Evolutionary conservation across 2,888 invertebrate species (phyloP), one percentile per base, ranked within the genome.

Genomic region (Netelia virgata): DNA sequence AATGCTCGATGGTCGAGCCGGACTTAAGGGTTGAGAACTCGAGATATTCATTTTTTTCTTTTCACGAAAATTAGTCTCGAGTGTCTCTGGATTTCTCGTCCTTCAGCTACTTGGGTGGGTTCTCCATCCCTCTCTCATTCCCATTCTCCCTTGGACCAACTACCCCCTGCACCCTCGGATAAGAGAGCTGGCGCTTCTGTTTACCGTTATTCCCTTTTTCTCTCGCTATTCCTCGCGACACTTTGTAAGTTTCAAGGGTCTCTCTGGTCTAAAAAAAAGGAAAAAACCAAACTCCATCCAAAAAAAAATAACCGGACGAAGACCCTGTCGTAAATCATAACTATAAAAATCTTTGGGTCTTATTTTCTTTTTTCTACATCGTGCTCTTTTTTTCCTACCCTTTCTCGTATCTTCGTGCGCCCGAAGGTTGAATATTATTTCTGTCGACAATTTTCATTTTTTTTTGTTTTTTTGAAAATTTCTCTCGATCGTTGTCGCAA

Each of bases 11-110:
- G 73, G 61, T 70, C 74, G 36, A 75, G 77, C 61, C 23, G n/a
- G 20, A 10, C 66, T 88, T 90, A 91, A 91, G 92, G 92, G 90
- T 91, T 91, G 90, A 90, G 82, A 59, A 70, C 75, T 86, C 63
- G 76, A 79, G 76, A 36, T 66, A 1, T 47, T 53, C 8, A 36
- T 74, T 64, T 57, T 77, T 69, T 63, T 61, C n/a, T 70, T 50
- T 47, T 74, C 41, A 28, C 14, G 18, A 64, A 73, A 61, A 79
- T 72, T 72, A 53, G 53, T 47, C 74, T 84, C 80, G 78, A 83
- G 86, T 78, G 75, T 59, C 43, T 75, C 69, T 16, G 41, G 59
- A 70, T 59, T 41, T 63, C 55, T 53, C 3, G 23, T 59, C 18
- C 53, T 55, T 55, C n/a, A 18, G 16, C 77, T 77, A 55, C 76